Evolutionary conservation across 2,797 vertebrate genomes (phyloP).

Genomic region (Amphiprion clarkii): DNA sequence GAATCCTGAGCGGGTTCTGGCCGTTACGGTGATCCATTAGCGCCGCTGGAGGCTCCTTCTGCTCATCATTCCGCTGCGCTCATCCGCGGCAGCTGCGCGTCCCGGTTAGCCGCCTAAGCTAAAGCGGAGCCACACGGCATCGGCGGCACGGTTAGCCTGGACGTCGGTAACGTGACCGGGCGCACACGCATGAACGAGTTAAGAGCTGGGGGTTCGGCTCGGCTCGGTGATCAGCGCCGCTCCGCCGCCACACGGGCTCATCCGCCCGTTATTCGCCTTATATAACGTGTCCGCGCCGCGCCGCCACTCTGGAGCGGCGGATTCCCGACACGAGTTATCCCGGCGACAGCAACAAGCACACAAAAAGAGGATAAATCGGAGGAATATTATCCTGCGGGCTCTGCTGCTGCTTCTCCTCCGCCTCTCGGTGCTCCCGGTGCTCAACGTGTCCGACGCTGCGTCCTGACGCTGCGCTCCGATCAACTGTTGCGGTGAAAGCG

Average conservation of each 20-base stretch:
- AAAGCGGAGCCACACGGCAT: conserved; percentile 44
- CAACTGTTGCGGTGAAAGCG: conserved; percentile 42
- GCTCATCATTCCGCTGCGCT: conserved; percentile 65
- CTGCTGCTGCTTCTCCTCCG: neutral
- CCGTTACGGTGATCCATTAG: conserved; percentile 53
- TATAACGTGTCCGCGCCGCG: conserved; percentile 53
- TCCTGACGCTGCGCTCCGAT: conserved; percentile 43
- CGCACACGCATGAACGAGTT: neutral
- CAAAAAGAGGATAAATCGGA: neutral
- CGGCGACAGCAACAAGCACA: neutral
- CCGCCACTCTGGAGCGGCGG: neutral
- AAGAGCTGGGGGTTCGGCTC: neutral
- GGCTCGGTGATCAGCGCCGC: conserved; percentile 42
- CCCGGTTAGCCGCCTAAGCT: conserved; percentile 74
- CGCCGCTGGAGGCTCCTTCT: conserved; percentile 41
- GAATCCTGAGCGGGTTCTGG: conserved; percentile 10
- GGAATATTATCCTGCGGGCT: conserved; percentile 22
- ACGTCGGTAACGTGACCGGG: conserved; percentile 13
- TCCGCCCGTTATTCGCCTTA: conserved; percentile 71
- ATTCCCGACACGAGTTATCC: conserved; percentile 11
- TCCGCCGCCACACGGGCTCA: conserved; percentile 42
- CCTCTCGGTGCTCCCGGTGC: neutral
- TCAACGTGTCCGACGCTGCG: conserved; percentile 54
- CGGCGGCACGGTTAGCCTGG: conserved; percentile 2
- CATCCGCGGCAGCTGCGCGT: conserved; percentile 51